Evolutionary conservation across 1,140 invertebrate genomes (phyloP).

Genomic region (Pomacea maculata): DNA sequence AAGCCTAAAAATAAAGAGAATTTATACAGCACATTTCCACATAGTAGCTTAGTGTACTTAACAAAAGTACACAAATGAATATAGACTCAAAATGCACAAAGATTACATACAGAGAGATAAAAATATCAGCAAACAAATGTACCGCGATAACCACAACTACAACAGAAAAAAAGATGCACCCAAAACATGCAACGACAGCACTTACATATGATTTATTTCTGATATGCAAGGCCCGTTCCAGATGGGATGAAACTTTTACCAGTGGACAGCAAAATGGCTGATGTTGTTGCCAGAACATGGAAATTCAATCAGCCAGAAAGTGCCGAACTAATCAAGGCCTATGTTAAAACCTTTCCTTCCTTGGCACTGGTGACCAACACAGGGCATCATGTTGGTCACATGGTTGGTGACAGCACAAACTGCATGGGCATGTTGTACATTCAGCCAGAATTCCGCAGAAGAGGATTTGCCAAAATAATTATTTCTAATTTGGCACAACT

Average conservation of each 20-base stretch:
- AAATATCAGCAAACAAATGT: no score
- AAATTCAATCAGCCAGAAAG: not conserved
- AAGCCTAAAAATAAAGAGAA: no score
- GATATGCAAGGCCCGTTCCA: constrained; percentile 3
- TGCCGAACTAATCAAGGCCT: not conserved
- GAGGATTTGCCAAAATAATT: constrained; percentile 18
- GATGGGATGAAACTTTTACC: constrained; percentile 7
- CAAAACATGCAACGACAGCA: no score
- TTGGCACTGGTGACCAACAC: not conserved
- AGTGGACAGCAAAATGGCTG: not conserved
- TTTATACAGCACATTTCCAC: no score
- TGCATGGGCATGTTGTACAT: constrained; percentile 19
- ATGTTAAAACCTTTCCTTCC: not conserved
- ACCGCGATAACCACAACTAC: no score
- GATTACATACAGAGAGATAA: no score
- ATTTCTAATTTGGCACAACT: constrained; percentile 9
- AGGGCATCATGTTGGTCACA: constrained; percentile 10
- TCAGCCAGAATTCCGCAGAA: constrained; percentile 8
- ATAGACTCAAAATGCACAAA: no score
- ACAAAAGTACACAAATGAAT: no score
- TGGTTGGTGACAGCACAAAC: not conserved
- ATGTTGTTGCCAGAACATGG: not conserved
- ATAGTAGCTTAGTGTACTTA: no score
- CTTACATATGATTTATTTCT: no score
- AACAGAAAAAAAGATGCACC: no score